phyloP scores from a whole-genome alignment of 2,797 vertebrate genomes.

The Lates japonicus region DNA sequence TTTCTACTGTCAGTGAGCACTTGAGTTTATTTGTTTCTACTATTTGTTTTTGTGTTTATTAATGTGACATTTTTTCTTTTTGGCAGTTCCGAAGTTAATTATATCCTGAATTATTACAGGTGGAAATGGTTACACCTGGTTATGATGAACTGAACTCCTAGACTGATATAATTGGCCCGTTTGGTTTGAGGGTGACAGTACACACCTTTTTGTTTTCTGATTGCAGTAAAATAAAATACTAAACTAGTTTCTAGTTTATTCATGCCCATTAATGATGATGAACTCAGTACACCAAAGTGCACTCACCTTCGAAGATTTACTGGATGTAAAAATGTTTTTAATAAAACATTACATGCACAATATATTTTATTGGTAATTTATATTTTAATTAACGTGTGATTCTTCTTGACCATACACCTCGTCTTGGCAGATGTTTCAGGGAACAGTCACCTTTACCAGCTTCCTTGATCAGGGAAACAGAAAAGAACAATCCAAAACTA shows the following conservation, averaged over 20 bases:
- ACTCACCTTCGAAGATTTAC: slow-evolving; percentile 33
- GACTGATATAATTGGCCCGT: slow-evolving; percentile 13
- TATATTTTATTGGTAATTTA: background rate
- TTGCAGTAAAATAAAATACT: slow-evolving; percentile 55
- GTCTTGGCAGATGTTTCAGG: background rate
- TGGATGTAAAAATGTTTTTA: slow-evolving; percentile 45
- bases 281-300: slow-evolving; percentile 37
- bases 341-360: slow-evolving; percentile 32
- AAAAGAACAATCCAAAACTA: background rate
- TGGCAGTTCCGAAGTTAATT: too few species aligned
- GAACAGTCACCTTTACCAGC: background rate
- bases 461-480: background rate
- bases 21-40: slow-evolving; percentile 38
- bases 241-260: slow-evolving; percentile 36
- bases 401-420: background rate
- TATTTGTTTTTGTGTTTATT: slow-evolving; percentile 32
- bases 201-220: slow-evolving; percentile 56
- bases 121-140: slow-evolving; percentile 16
- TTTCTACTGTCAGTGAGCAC: slow-evolving; percentile 29
- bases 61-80: slow-evolving; percentile 31
- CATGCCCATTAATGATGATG: slow-evolving; percentile 16
- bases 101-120: slow-evolving; percentile 1
- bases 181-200: slow-evolving; percentile 22
- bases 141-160: slow-evolving; percentile 8
- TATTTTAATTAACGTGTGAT: background rate